phyloP scores from a whole-genome alignment of 1,140 invertebrate species.

The Harlomillsia oculata region DNA sequence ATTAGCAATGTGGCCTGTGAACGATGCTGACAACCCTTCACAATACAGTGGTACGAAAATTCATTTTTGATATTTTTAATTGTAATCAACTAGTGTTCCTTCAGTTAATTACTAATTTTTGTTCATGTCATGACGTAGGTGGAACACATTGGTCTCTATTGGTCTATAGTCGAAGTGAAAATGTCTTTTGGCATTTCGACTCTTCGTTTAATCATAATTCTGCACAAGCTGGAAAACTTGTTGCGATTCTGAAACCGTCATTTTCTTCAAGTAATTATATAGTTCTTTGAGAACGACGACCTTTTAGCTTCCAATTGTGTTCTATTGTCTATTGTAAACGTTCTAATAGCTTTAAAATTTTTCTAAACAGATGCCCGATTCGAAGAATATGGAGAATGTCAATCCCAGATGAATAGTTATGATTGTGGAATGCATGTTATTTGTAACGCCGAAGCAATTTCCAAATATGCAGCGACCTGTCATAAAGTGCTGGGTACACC shows the following conservation, averaged over 20 bases:
- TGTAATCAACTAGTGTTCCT: background rate
- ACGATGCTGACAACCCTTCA: conserved; percentile 9
- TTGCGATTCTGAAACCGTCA: background rate
- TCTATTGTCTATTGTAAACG: no score
- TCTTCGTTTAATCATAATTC: conserved; percentile 9
- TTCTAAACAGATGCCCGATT: background rate
- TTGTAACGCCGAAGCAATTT: conserved; percentile 1
- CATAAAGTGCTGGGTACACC: background rate
- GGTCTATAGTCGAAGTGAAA: conserved; percentile 18
- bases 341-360: no score
- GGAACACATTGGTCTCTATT: conserved; percentile 26
- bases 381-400: background rate
- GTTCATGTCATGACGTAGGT: background rate
- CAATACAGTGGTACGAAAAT: conserved; percentile 1
- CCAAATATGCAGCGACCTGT: background rate
- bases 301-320: no score
- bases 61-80: background rate
- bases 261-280: conserved; percentile 9
- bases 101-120: background rate
- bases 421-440: conserved; percentile 19
- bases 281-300: no score
- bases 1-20: conserved; percentile 18
- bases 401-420: background rate
- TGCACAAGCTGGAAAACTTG: background rate
- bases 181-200: conserved; percentile 20